Conservation (phyloP, 2,797 vertebrate species). For the Enteromius mattozi region DNA sequence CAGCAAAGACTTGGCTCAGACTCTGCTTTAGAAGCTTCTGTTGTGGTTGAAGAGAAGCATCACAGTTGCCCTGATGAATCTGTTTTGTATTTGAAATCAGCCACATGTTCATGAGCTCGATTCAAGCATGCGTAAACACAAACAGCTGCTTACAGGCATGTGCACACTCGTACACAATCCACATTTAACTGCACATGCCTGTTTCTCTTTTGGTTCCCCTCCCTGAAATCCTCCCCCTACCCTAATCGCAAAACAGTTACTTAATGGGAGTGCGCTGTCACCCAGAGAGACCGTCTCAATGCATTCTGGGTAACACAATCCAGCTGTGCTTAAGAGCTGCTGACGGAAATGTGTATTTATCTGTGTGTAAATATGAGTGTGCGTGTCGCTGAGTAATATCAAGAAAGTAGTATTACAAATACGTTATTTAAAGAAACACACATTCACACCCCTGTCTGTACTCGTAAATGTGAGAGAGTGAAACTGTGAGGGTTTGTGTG, state of each 20-base stretch:
- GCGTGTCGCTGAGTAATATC: constrained; percentile 9
- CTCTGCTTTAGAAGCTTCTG: neutral
- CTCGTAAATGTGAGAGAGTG: neutral
- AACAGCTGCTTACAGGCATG: constrained; percentile 3
- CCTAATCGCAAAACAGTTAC: constrained; percentile 42
- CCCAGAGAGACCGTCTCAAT: constrained; percentile 68
- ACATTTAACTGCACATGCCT: constrained; percentile 26
- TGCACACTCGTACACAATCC: constrained; percentile 1
- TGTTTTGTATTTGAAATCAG: constrained; percentile 27
- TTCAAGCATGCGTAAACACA: constrained; percentile 34
- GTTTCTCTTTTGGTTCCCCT: constrained; percentile 32
- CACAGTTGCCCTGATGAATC: constrained; percentile 20
- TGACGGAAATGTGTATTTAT: constrained; percentile 34
- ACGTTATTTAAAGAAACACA: constrained; percentile 8
- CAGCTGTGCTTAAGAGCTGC: constrained; percentile 69
- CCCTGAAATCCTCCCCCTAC: constrained; percentile 32
- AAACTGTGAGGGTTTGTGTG: neutral
- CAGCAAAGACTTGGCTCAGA: neutral
- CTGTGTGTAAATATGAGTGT: constrained; percentile 11
- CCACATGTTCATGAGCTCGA: constrained; percentile 14
- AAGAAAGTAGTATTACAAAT: neutral
- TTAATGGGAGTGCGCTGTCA: constrained; percentile 56
- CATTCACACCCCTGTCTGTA: neutral
- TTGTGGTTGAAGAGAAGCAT: constrained; percentile 31
- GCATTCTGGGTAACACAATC: constrained; percentile 77